These are phyloP conservation scores for Drymonia ruficornis DNA, from an alignment of 2,888 invertebrate genomes.

Conservation along the genomic window DNA sequence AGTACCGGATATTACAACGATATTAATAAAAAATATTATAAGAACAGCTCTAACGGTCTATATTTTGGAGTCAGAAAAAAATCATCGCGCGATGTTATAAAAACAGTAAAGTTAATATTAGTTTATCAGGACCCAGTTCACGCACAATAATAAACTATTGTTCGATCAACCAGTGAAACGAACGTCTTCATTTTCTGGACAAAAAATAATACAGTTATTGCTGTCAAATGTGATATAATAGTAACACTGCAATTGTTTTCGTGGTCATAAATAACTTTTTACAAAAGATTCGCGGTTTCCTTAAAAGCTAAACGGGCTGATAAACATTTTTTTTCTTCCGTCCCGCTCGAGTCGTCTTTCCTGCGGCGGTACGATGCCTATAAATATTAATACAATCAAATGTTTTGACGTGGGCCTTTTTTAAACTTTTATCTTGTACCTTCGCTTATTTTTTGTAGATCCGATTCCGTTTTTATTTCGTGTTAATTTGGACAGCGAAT, in stretches of 20 bases:
- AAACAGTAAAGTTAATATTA: slow-evolving; percentile 42
- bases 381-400: slow-evolving; percentile 86
- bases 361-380: slow-evolving; percentile 78
- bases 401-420: slow-evolving; percentile 84
- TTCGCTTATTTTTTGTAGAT: slow-evolving; percentile 79
- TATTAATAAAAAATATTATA: background rate
- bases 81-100: slow-evolving; percentile 30
- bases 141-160: slow-evolving; percentile 58
- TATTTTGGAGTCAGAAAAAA: slow-evolving; percentile 23
- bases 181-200: slow-evolving; percentile 71
- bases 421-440: slow-evolving; percentile 82
- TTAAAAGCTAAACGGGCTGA: slow-evolving; percentile 84
- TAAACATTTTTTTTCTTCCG: slow-evolving; percentile 80
- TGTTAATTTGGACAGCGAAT: slow-evolving; percentile 85
- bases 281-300: slow-evolving; percentile 84
- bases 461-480: slow-evolving; percentile 83
- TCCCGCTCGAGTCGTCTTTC: slow-evolving; percentile 65
- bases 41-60: slow-evolving; percentile 14
- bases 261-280: slow-evolving; percentile 79
- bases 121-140: slow-evolving; percentile 48
- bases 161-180: slow-evolving; percentile 58
- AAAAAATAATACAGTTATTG: slow-evolving; percentile 79
- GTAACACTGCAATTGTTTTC: slow-evolving; percentile 83
- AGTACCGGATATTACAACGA: background rate
- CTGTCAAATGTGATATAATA: slow-evolving; percentile 82